Evolutionary conservation across 2,113 vertebrate genomes (phyloP).

Genomic region (Erythrocebus patas): DNA sequence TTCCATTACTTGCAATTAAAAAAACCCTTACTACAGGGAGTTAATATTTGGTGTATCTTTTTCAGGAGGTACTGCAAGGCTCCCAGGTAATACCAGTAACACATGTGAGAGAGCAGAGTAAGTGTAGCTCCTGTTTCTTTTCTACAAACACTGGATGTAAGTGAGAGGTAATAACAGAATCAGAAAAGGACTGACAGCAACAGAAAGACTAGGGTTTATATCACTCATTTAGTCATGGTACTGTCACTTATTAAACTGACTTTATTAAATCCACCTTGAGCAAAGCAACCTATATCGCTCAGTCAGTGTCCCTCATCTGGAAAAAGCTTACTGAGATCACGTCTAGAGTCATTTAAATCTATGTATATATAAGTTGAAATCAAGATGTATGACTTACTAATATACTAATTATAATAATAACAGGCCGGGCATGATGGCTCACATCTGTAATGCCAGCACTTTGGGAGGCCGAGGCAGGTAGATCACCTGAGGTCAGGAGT

Average conservation of each 20-base stretch:
- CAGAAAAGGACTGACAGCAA: neutral
- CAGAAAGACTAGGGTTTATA: neutral
- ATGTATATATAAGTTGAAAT: neutral
- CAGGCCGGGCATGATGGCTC: too few species aligned
- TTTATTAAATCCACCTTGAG: neutral
- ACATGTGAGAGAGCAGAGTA: too few species aligned
- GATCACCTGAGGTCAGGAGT: too few species aligned
- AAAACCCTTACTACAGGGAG: neutral
- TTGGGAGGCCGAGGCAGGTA: too few species aligned
- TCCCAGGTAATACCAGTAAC: neutral
- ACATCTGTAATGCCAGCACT: too few species aligned
- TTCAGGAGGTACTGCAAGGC: neutral
- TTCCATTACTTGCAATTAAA: neutral
- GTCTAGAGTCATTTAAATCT: neutral
- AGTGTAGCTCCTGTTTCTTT: neutral
- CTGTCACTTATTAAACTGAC: neutral
- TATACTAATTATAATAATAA: neutral
- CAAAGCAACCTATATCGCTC: neutral
- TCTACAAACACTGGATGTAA: neutral
- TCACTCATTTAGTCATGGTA: neutral
- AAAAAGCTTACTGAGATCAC: neutral
- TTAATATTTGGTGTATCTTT: neutral
- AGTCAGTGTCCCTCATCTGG: neutral
- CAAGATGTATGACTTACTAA: neutral
- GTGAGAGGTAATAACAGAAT: neutral